A percentile compares a stretch with the other conserved stretches of the same genome.
These are phyloP conservation scores for Limenitis camilla DNA, from an alignment of 2,888 invertebrate genomes.

Conservation along the genomic window DNA sequence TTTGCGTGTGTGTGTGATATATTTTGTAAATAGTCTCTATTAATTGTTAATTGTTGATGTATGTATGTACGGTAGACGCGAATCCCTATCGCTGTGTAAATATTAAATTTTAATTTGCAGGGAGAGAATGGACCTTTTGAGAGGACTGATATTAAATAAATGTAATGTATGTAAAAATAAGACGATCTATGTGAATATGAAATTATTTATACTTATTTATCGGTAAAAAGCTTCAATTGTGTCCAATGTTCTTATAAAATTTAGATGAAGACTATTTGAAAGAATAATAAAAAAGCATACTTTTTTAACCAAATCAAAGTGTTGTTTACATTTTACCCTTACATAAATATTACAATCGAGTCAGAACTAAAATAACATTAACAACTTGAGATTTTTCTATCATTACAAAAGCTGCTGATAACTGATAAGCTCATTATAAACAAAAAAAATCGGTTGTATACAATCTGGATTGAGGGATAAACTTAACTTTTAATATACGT, in stretches of 20 bases:
- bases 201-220: constrained; percentile 76
- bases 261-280: constrained; percentile 75
- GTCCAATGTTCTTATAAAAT: constrained; percentile 76
- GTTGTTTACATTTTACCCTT: constrained; percentile 34
- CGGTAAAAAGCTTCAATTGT: constrained; percentile 75
- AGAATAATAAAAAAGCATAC: constrained; percentile 75
- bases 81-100: constrained; percentile 75
- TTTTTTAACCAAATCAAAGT: constrained; percentile 70
- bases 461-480: no score
- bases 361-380: no score
- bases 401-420: no score
- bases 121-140: constrained; percentile 75
- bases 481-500: no score
- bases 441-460: no score
- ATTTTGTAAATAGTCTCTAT: constrained; percentile 75
- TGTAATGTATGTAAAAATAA: constrained; percentile 75
- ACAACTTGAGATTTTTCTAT: no score
- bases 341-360: no score
- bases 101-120: constrained; percentile 73
- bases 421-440: no score
- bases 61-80: constrained; percentile 73
- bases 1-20: constrained; percentile 40
- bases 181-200: constrained; percentile 74
- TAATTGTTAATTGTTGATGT: constrained; percentile 75
- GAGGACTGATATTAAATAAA: constrained; percentile 75